phyloP scores from a whole-genome alignment of 2,797 vertebrate genomes.

The Zenarchopterus dispar region DNA sequence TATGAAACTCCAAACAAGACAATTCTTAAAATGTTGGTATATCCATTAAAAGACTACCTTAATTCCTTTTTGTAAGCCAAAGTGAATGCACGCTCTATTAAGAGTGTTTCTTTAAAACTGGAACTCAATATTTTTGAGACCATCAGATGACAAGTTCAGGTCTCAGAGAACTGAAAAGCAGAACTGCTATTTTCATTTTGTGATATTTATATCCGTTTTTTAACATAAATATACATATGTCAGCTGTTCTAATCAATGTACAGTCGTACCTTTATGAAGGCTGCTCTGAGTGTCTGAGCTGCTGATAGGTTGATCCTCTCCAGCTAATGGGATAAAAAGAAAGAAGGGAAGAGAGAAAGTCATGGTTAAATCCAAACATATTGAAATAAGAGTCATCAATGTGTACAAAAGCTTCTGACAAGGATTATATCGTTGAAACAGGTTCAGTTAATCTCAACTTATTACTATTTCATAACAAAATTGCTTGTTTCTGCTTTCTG shows the following conservation, averaged over 20 bases:
- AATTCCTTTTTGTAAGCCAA: too few species aligned
- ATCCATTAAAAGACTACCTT: too few species aligned
- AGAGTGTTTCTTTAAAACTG: too few species aligned
- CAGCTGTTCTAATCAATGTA: background rate
- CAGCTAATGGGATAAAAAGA: constrained; percentile 80
- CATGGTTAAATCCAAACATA: constrained; percentile 5
- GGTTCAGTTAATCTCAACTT: background rate
- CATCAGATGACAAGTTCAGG: too few species aligned
- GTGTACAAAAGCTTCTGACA: background rate
- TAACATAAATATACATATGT: background rate
- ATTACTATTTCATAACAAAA: too few species aligned
- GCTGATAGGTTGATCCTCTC: constrained; percentile 98
- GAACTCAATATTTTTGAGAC: too few species aligned
- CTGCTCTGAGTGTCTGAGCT: constrained; percentile 97
- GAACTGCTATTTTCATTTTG: too few species aligned
- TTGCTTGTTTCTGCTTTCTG: background rate
- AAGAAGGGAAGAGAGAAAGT: constrained; percentile 9
- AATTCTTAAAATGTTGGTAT: too few species aligned
- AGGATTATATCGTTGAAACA: background rate
- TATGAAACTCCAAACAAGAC: too few species aligned
- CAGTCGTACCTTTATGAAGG: constrained; percentile 95
- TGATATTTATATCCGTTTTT: background rate
- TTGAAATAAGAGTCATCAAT: background rate
- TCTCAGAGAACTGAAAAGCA: too few species aligned
- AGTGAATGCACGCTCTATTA: too few species aligned